Evolutionary conservation across 2,113 vertebrate species (phyloP).

Genomic region (Misgurnus anguillicaudatus): DNA sequence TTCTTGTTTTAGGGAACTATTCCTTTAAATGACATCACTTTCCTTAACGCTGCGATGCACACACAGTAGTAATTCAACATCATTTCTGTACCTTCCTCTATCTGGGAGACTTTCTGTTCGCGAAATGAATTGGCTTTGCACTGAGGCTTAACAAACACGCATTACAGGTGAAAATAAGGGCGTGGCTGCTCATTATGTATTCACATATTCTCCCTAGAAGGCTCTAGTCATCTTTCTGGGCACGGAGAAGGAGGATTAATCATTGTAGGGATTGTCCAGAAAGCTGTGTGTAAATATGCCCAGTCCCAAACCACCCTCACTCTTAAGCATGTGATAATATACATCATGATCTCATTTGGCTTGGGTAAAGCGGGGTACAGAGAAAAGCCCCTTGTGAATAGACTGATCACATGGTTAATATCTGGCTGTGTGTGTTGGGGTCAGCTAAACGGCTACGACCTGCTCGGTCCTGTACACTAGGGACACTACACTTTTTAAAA

Average conservation of each 20-base stretch:
- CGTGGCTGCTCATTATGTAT: slow-evolving; percentile 38
- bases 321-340: slow-evolving; percentile 17
- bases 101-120: slow-evolving; percentile 50
- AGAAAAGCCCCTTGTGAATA: background rate
- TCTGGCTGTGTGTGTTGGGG: background rate
- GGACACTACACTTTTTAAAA: no score
- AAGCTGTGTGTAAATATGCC: slow-evolving; percentile 1
- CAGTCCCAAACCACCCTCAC: background rate
- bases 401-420: slow-evolving; percentile 10
- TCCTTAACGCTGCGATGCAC: background rate
- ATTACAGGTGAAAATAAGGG: slow-evolving; percentile 28
- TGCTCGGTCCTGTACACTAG: background rate
- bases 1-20: background rate
- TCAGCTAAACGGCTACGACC: background rate
- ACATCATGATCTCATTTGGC: slow-evolving; percentile 20
- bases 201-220: slow-evolving; percentile 24
- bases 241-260: background rate
- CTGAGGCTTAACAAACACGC: slow-evolving; percentile 52
- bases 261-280: slow-evolving; percentile 4
- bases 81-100: slow-evolving; percentile 7
- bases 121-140: slow-evolving; percentile 63
- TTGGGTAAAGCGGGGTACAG: slow-evolving; percentile 3
- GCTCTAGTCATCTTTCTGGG: background rate
- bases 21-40: slow-evolving; percentile 30
- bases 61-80: background rate